Conservation (phyloP, 2,888 invertebrate species). For the Oxystoma pomonae region DNA sequence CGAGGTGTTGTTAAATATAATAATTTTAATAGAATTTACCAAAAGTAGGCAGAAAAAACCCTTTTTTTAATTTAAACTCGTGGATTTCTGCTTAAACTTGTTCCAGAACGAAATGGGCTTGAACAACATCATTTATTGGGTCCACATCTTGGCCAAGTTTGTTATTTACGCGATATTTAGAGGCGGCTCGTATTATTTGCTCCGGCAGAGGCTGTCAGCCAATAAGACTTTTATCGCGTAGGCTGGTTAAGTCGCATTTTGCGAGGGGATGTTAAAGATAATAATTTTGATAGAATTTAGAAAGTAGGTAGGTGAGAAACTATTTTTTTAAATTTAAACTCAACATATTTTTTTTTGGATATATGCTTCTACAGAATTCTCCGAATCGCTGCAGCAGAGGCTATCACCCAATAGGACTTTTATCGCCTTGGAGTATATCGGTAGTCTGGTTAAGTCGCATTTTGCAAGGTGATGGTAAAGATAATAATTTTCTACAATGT, state of each 20-base stretch:
- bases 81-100: no score
- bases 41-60: no score
- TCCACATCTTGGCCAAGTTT: no score
- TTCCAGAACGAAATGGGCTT: slow-evolving; percentile 74
- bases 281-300: no score
- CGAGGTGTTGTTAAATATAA: slow-evolving; percentile 30
- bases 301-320: no score
- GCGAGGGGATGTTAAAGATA: slow-evolving; percentile 34
- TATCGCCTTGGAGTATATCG: slow-evolving; percentile 65
- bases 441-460: slow-evolving; percentile 61
- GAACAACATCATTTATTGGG: slow-evolving; percentile 65
- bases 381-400: slow-evolving; percentile 69
- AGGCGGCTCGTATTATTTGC: slow-evolving; percentile 64
- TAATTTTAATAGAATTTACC: no score
- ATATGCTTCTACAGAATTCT: slow-evolving; percentile 60
- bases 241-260: slow-evolving; percentile 59
- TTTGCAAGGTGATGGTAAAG: slow-evolving; percentile 40
- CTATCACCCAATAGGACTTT: slow-evolving; percentile 68
- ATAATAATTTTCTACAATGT: no score
- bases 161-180: no score
- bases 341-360: no score
- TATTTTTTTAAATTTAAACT: no score
- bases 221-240: slow-evolving; percentile 68
- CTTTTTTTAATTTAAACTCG: no score
- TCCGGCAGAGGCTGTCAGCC: slow-evolving; percentile 67